These are phyloP conservation scores for Ctenoplectra terminalis DNA, from an alignment of 1,140 invertebrate genomes.

Conservation along the genomic window DNA sequence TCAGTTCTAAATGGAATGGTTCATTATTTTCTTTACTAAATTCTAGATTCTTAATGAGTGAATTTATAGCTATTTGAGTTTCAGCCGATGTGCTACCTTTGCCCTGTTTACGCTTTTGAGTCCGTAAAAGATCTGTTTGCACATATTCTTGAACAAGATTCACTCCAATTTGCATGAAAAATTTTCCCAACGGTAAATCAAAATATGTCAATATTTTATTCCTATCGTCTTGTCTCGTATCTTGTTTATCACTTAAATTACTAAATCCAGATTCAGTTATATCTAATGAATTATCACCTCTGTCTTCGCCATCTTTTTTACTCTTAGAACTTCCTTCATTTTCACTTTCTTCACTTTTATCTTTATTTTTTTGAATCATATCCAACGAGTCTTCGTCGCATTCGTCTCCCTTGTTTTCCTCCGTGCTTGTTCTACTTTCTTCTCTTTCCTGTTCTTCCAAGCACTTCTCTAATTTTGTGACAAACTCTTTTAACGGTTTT, in stretches of 20 bases:
- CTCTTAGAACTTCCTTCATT: slow-evolving; percentile 44
- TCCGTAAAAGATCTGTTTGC: slow-evolving; percentile 93
- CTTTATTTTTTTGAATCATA: slow-evolving; percentile 73
- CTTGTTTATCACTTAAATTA: slow-evolving; percentile 70
- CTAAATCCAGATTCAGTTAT: slow-evolving; percentile 66
- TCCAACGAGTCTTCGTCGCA: slow-evolving; percentile 70
- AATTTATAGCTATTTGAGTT: slow-evolving; percentile 90
- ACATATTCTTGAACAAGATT: slow-evolving; percentile 96
- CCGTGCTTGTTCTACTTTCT: slow-evolving; percentile 71
- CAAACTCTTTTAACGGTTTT: slow-evolving; percentile 90
- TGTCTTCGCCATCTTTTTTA: slow-evolving; percentile 80
- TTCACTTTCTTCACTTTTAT: slow-evolving; percentile 75
- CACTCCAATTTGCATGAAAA: slow-evolving; percentile 95
- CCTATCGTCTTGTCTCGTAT: slow-evolving; percentile 73
- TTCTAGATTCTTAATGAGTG: slow-evolving; percentile 91
- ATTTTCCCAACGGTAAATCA: slow-evolving; percentile 93
- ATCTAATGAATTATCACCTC: slow-evolving; percentile 77
- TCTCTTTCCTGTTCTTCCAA: slow-evolving; percentile 84
- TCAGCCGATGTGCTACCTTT: slow-evolving; percentile 86
- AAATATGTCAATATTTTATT: slow-evolving; percentile 86
- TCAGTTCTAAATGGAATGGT: slow-evolving; percentile 90
- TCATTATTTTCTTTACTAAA: slow-evolving; percentile 95
- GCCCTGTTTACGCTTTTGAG: slow-evolving; percentile 91
- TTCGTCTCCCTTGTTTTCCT: slow-evolving; percentile 74
- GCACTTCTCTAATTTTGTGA: slow-evolving; percentile 87